Evolutionary conservation across 2,888 invertebrate genomes (phyloP).

Genomic region (Drosophila borealis): DNA sequence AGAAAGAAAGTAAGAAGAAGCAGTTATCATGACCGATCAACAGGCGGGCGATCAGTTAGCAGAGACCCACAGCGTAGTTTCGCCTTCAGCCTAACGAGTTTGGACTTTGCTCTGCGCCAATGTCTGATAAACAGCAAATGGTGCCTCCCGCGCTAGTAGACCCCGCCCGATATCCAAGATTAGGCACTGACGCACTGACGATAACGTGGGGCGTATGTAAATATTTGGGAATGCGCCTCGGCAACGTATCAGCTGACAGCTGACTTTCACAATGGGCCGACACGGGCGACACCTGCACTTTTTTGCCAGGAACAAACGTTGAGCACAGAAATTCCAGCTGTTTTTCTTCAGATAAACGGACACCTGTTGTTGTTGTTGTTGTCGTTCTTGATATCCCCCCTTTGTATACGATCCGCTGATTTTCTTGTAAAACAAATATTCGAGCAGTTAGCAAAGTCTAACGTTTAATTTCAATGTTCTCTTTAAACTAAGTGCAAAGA

Average conservation of each 20-base stretch:
- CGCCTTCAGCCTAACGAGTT: conserved; percentile 31
- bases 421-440: background rate
- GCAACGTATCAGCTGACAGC: conserved; percentile 27
- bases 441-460: too few species aligned
- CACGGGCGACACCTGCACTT: background rate
- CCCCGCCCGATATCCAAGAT: conserved; percentile 16
- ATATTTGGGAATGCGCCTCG: conserved; percentile 32
- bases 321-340: background rate
- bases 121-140: conserved; percentile 13
- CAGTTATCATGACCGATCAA: background rate
- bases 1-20: background rate
- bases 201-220: conserved; percentile 27
- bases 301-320: background rate
- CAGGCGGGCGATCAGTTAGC: conserved; percentile 9
- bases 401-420: too few species aligned
- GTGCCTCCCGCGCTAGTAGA: background rate
- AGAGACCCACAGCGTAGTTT: background rate
- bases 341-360: too few species aligned
- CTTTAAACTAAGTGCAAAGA: too few species aligned
- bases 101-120: conserved; percentile 49
- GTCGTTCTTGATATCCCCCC: too few species aligned
- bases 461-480: too few species aligned
- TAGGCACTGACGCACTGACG: conserved; percentile 33
- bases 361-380: too few species aligned
- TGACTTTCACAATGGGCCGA: conserved; percentile 10